Conservation (phyloP, 2,888 invertebrate genomes). For the Callosobruchus maculatus region DNA sequence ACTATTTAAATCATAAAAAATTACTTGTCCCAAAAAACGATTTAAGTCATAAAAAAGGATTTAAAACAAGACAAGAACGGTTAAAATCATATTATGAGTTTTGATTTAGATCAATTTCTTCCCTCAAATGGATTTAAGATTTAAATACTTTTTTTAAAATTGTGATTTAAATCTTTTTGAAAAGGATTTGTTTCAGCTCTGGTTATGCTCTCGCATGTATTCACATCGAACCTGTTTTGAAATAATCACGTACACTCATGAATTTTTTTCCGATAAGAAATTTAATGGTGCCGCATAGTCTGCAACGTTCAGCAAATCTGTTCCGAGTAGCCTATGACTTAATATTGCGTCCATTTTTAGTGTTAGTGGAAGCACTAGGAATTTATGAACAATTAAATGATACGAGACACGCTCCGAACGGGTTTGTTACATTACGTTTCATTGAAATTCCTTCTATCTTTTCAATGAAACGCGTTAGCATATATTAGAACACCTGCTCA, state of each 20-base stretch:
- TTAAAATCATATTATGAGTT: too few species aligned
- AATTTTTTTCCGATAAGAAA: background rate
- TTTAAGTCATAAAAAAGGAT: too few species aligned
- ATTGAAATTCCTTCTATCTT: conserved; percentile 16
- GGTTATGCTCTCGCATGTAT: background rate
- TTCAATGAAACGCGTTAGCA: conserved; percentile 10
- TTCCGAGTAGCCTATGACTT: background rate
- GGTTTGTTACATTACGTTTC: conserved; percentile 15
- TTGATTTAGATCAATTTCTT: too few species aligned
- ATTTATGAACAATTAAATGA: background rate
- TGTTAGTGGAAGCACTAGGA: background rate
- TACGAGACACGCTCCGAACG: conserved; percentile 1
- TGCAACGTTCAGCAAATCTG: background rate
- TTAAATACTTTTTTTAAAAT: too few species aligned
- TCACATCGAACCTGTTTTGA: background rate
- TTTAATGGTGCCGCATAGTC: background rate
- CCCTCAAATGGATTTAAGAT: too few species aligned
- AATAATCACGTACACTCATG: background rate
- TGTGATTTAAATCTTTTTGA: too few species aligned
- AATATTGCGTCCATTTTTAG: background rate
- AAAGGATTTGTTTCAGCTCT: too few species aligned
- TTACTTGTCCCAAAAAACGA: too few species aligned
- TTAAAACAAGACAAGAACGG: too few species aligned
- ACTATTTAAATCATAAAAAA: too few species aligned
- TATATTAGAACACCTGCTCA: conserved; percentile 23